Percentiles rank a stretch among this genome's conserved stretches.
Conservation (phyloP, 2,113 vertebrate genomes). For the Nestor notabilis region DNA sequence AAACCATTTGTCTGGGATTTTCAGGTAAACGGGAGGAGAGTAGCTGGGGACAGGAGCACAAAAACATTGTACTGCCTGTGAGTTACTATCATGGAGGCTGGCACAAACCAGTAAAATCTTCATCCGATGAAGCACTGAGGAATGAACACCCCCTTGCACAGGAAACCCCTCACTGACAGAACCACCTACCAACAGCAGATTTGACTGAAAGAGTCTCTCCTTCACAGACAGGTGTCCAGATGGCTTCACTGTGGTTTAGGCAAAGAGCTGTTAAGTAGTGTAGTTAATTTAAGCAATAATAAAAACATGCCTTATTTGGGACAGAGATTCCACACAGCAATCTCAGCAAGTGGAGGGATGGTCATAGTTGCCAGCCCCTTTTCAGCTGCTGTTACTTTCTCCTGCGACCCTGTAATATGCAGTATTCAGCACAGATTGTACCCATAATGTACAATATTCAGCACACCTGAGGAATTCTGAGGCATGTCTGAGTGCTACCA, state of each 20-base stretch:
- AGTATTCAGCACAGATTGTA: background rate
- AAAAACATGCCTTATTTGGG: background rate
- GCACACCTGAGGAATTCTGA: background rate
- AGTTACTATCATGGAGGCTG: background rate
- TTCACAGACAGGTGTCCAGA: background rate
- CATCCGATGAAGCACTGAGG: background rate
- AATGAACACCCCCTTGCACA: background rate
- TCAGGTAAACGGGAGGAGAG: background rate
- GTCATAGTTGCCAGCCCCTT: background rate
- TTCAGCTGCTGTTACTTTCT: background rate
- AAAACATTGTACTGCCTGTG: background rate
- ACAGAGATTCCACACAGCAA: background rate
- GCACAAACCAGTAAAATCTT: background rate
- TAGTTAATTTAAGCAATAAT: constrained; percentile 28
- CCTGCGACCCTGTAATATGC: background rate
- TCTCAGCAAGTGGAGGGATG: background rate
- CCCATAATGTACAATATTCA: background rate
- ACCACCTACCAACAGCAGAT: background rate
- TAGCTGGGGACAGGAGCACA: background rate
- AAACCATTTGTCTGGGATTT: background rate
- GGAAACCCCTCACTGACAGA: background rate
- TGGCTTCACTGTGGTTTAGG: background rate
- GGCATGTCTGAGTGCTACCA: background rate
- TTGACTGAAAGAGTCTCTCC: background rate
- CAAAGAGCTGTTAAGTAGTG: constrained; percentile 14